These are phyloP conservation scores for Apeltes quadracus DNA, from an alignment of 2,113 vertebrate species.

Conservation along the genomic window DNA sequence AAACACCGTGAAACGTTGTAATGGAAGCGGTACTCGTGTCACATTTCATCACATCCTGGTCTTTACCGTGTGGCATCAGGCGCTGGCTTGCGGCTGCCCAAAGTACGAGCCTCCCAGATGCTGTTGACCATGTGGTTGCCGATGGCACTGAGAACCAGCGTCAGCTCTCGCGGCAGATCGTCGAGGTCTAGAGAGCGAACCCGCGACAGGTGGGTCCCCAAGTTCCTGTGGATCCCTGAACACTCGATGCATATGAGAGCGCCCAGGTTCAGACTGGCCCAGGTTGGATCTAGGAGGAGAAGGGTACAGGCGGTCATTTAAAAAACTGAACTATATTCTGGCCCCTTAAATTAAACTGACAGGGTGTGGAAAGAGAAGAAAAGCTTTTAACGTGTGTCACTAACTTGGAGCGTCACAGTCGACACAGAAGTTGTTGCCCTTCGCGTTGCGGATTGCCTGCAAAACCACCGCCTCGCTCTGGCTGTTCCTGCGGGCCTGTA, in stretches of 20 bases:
- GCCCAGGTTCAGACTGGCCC: slow-evolving; percentile 77
- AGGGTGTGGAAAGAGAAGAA: background rate
- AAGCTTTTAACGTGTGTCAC: slow-evolving; percentile 48
- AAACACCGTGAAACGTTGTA: background rate
- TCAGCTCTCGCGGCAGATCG: slow-evolving; percentile 73
- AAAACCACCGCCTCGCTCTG: slow-evolving; percentile 92
- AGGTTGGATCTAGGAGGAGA: slow-evolving; percentile 68
- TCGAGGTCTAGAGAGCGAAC: slow-evolving; percentile 75
- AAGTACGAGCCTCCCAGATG: slow-evolving; percentile 71
- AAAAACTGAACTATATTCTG: background rate
- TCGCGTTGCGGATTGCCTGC: slow-evolving; percentile 90
- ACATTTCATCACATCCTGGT: background rate
- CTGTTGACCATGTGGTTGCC: slow-evolving; percentile 77
- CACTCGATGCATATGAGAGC: slow-evolving; percentile 78
- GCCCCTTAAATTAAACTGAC: background rate
- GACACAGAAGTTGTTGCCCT: slow-evolving; percentile 90
- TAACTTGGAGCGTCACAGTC: slow-evolving; percentile 92
- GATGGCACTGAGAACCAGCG: slow-evolving; percentile 73
- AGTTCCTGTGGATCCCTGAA: slow-evolving; percentile 76
- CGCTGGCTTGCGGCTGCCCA: slow-evolving; percentile 68
- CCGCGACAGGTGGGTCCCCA: slow-evolving; percentile 76
- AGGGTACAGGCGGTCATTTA: slow-evolving; percentile 2
- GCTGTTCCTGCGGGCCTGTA: slow-evolving; percentile 88
- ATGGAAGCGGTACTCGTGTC: background rate
- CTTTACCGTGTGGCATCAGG: slow-evolving; percentile 70